phyloP scores from a whole-genome alignment of 35 echinoderm and acorn worm genomes.

The Amphiura filiformis region DNA sequence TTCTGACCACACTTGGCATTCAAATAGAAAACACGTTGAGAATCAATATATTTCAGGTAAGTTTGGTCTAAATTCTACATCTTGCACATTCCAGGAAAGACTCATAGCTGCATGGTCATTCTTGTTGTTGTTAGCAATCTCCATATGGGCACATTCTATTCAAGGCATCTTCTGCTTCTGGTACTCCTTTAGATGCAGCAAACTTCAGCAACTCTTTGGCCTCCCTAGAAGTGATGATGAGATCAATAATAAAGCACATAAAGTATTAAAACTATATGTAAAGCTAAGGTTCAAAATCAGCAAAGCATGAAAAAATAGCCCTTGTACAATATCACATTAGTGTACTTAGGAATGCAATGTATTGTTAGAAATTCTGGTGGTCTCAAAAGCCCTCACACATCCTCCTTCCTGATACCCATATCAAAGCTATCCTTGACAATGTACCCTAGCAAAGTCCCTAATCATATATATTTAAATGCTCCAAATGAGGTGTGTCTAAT shows the following conservation, averaged over 20 bases:
- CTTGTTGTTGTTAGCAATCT: conserved; percentile 68
- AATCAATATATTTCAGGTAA: too few relatives aligned
- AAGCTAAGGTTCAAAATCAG: not conserved
- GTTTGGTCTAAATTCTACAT: too few relatives aligned
- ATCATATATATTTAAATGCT: not conserved
- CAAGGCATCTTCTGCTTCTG: conserved; percentile 81
- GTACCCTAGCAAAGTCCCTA: too few relatives aligned
- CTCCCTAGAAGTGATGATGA: conserved; percentile 51
- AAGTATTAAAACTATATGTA: not conserved
- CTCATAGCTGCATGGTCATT: not conserved
- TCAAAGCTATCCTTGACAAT: not conserved
- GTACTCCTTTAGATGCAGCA: conserved; percentile 77
- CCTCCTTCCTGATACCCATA: not conserved
- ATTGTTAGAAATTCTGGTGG: too few relatives aligned
- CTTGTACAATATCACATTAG: too few relatives aligned
- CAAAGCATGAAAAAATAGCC: not conserved
- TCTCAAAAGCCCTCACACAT: too few relatives aligned
- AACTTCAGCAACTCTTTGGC: conserved; percentile 71
- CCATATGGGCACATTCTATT: conserved; percentile 68
- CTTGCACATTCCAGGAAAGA: too few relatives aligned
- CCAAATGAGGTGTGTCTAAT: not conserved
- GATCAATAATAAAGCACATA: conserved; percentile 5
- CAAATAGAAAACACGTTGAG: too few relatives aligned
- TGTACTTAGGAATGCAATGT: too few relatives aligned
- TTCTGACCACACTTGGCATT: too few relatives aligned